Percentiles rank a stretch among this genome's conserved stretches.
These are phyloP conservation scores for Chionodraco myersi DNA, from an alignment of 2,113 vertebrate genomes.

Conservation along the genomic window DNA sequence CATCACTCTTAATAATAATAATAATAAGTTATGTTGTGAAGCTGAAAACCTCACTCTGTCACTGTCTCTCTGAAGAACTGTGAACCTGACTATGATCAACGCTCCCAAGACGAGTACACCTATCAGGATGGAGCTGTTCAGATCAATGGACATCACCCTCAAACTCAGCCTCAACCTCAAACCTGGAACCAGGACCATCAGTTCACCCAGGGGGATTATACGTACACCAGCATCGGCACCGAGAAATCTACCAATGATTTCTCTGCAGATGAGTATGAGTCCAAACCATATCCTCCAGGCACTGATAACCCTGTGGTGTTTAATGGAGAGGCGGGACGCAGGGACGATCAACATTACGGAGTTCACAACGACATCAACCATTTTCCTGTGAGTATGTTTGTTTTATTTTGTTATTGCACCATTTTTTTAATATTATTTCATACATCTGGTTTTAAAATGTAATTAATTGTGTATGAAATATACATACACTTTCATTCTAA, in stretches of 20 bases:
- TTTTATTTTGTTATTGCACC: background rate
- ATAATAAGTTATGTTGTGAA: background rate
- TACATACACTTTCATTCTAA: background rate
- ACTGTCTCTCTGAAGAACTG: conserved; percentile 73
- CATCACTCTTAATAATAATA: background rate
- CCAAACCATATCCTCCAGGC: conserved; percentile 75
- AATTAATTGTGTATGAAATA: background rate
- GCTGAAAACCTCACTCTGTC: background rate
- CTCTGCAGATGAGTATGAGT: conserved; percentile 80
- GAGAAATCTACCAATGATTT: conserved; percentile 77
- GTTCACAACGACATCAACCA: conserved; percentile 79
- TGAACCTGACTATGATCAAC: conserved; percentile 69
- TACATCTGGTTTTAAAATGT: background rate
- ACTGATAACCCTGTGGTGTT: conserved; percentile 81
- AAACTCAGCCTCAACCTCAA: conserved; percentile 68
- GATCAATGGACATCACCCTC: conserved; percentile 67
- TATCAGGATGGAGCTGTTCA: conserved; percentile 67
- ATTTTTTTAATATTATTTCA: background rate
- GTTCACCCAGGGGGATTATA: conserved; percentile 76
- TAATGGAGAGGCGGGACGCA: conserved; percentile 75
- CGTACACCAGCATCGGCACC: conserved; percentile 70
- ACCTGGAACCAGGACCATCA: conserved; percentile 83
- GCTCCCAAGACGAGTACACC: conserved; percentile 74
- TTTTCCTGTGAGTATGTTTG: conserved; percentile 84
- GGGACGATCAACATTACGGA: conserved; percentile 73